Conservation (phyloP, 2,888 invertebrate species). For the Heliconius ismenius region DNA sequence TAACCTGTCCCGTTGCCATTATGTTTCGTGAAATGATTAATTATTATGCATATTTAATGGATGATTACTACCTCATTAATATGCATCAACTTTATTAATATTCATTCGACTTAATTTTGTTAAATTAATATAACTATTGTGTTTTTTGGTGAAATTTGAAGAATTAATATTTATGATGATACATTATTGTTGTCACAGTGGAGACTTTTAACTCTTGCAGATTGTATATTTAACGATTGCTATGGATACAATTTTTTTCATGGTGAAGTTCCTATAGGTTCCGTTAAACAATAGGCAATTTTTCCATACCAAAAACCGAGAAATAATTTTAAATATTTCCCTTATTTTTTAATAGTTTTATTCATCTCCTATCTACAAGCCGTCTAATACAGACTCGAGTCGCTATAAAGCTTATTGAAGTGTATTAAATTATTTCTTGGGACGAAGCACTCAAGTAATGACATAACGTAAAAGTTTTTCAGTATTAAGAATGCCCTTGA, state of each 20-base stretch:
- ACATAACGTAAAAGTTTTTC: constrained; percentile 33
- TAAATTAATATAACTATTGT: background rate
- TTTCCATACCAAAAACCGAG: background rate
- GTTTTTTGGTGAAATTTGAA: background rate
- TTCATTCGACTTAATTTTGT: constrained; percentile 12
- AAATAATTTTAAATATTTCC: background rate
- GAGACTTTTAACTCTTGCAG: too few species aligned
- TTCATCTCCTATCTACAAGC: background rate
- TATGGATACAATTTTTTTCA: too few species aligned
- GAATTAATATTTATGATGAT: background rate
- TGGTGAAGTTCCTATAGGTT: too few species aligned
- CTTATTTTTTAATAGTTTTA: background rate
- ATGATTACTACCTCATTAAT: constrained; percentile 13
- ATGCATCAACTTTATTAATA: constrained; percentile 14
- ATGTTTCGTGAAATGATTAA: constrained; percentile 1
- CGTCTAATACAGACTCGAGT: constrained; percentile 12
- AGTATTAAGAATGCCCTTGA: constrained; percentile 30
- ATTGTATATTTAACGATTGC: too few species aligned
- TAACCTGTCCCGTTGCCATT: too few species aligned
- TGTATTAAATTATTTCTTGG: constrained; percentile 36
- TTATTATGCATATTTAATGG: constrained; percentile 20
- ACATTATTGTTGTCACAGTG: background rate
- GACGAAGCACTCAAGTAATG: constrained; percentile 32
- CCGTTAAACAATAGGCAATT: too few species aligned
- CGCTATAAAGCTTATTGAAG: constrained; percentile 33